Base-by-base conservation (phyloP, 2,113 vertebrate species). In the Gallinago media region DNA sequence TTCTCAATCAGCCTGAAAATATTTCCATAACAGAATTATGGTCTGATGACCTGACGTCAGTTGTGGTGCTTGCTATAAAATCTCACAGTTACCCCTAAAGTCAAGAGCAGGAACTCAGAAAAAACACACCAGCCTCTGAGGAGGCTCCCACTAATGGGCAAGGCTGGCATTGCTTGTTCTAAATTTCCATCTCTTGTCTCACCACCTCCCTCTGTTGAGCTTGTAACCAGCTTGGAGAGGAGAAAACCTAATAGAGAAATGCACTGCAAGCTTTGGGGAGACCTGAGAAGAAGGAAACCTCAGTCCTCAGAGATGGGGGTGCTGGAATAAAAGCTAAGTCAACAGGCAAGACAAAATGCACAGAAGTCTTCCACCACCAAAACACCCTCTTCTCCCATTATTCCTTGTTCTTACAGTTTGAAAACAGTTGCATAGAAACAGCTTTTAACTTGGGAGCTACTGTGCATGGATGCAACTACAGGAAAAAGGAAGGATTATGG, bases 401-500 rank as follows among this genome's bases (percentile, higher is more conserved):
- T 27, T 78, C 26, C 22, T 32, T 23, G 5, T 36, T 73, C 59
- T 32, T 54, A 27, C 8, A 36, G 67, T 36, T 70, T 49, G 62
- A 34, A 75, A 80, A 68, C 4, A 1, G 31, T 14, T 75, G 47
- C 71, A 42, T 9, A 46, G 47, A 67, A 61, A 19, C 38, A 55
- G 8, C 5, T n/a, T 44, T 21, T 18, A 56, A 0, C 4, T 15
- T 26, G 9, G 46, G 22, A 81, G 25, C 23, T 6, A 3, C 66
- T 6, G 0, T 11, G 11, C 46, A 22, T 2, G 1, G 27, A 27
- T 27, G 7, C 25, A 92, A 21, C 9, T 19, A 36, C 5, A 59
- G 44, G 20, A 75, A 72, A 80, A 68, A 14, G 32, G 40, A 70
- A 17, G 32, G 12, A 47, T 34, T 3, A 15, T 7, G 18, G 34